These are phyloP conservation scores for Lypha dubia DNA, from an alignment of 2,888 invertebrate genomes.

Conservation along the genomic window DNA sequence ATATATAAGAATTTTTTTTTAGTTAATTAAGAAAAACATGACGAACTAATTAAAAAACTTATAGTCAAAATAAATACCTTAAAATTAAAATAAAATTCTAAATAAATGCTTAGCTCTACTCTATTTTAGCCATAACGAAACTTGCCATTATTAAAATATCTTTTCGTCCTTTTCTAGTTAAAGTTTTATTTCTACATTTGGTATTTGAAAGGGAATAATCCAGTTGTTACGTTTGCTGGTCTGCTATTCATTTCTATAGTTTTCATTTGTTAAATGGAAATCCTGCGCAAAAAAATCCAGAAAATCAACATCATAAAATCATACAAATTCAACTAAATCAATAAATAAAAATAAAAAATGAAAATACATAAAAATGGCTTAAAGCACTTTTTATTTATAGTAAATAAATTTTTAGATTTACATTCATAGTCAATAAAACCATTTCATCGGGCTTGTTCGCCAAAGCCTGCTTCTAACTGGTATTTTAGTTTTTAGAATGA, in stretches of 20 bases:
- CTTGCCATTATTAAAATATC: no score
- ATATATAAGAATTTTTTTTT: no score
- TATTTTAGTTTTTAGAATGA: constrained; percentile 27
- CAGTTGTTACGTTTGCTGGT: background rate
- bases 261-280: constrained; percentile 41
- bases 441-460: background rate
- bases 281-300: no score
- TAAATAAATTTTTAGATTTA: constrained; percentile 67
- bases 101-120: no score
- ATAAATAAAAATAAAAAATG: constrained; percentile 22
- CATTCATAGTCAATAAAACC: constrained; percentile 21
- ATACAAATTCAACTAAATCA: constrained; percentile 37
- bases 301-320: constrained; percentile 45
- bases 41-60: no score
- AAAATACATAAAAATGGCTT: constrained; percentile 47
- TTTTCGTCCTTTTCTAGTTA: no score
- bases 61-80: no score
- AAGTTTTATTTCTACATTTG: no score
- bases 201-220: no score
- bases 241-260: background rate
- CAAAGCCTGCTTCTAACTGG: background rate
- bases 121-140: no score
- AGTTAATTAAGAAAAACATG: no score
- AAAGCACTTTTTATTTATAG: constrained; percentile 54
- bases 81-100: no score